Conservation (phyloP, 2,797 vertebrate species). For the Chloroceryle inda region DNA sequence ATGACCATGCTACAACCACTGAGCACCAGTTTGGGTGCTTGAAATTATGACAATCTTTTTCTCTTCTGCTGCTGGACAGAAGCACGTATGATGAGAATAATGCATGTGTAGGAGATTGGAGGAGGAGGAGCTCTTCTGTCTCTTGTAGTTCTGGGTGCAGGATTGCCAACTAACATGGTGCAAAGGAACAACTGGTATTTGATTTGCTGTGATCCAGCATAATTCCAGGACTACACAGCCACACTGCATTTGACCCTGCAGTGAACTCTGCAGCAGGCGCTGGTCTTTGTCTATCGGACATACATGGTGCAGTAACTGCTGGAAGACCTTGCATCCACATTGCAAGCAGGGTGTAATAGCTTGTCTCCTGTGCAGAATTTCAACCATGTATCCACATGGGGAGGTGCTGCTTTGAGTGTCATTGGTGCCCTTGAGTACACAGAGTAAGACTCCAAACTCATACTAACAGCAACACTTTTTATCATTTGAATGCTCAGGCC, state of each 20-base stretch:
- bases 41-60: not conserved
- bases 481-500: not conserved
- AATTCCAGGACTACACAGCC: not conserved
- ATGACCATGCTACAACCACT: not conserved
- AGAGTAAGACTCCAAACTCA: not conserved
- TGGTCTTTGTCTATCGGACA: not conserved
- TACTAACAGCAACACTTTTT: not conserved
- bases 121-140: not conserved
- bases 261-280: not conserved
- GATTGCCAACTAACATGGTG: not conserved
- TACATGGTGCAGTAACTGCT: not conserved
- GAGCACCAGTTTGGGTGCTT: not conserved
- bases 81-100: not conserved
- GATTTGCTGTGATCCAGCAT: not conserved
- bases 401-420: not conserved
- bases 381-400: fast-evolving
- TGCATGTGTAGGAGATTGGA: not conserved
- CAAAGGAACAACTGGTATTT: not conserved
- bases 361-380: not conserved
- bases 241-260: not conserved
- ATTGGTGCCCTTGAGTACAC: not conserved
- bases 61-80: not conserved
- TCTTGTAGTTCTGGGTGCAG: not conserved
- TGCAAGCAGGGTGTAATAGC: not conserved
- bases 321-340: not conserved